Percentiles rank a stretch among this genome's conserved stretches.
These are phyloP conservation scores for Lasioglossum morio DNA, from an alignment of 2,888 invertebrate genomes.

Conservation along the genomic window DNA sequence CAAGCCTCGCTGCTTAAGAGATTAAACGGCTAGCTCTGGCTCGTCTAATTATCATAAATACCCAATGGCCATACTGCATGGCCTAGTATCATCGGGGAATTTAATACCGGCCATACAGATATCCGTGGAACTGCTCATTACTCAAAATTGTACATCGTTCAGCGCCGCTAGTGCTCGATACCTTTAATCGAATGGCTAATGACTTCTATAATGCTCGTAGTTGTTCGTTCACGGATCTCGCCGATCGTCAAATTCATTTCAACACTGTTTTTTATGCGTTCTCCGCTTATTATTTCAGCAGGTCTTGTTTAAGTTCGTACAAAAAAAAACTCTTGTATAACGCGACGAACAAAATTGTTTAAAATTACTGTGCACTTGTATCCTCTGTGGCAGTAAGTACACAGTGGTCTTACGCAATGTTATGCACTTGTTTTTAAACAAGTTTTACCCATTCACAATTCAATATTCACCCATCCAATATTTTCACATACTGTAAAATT, in stretches of 20 bases:
- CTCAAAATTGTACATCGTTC: neutral
- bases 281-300: too few species aligned
- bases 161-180: neutral
- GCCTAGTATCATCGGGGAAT: neutral
- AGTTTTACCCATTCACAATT: too few species aligned
- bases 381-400: too few species aligned
- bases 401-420: too few species aligned
- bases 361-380: too few species aligned
- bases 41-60: conserved; percentile 10
- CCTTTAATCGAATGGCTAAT: neutral
- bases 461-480: too few species aligned
- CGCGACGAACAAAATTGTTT: too few species aligned
- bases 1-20: neutral
- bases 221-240: neutral
- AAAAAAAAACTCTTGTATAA: too few species aligned
- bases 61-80: neutral
- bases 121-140: neutral
- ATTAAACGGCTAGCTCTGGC: neutral
- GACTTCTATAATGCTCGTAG: neutral
- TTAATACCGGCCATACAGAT: neutral
- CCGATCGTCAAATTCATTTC: neutral
- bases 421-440: too few species aligned
- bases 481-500: too few species aligned
- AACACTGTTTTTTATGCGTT: neutral
- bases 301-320: too few species aligned